These are phyloP conservation scores for Cuculus canorus DNA, from an alignment of 2,797 vertebrate species.

Conservation along the genomic window DNA sequence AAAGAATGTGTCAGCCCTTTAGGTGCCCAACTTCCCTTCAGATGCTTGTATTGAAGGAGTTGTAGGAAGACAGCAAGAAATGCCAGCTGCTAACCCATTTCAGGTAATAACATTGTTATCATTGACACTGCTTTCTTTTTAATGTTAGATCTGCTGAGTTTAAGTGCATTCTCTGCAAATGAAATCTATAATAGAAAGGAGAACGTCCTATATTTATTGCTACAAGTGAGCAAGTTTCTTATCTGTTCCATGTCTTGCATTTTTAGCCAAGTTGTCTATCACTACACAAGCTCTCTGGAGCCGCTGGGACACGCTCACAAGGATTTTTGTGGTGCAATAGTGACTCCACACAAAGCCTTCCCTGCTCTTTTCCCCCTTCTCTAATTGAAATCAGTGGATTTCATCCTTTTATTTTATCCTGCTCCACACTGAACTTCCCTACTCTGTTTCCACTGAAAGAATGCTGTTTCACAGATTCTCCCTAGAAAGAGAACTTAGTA, in stretches of 20 bases:
- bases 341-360: not conserved
- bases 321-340: not conserved
- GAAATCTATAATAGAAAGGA: not conserved
- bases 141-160: not conserved
- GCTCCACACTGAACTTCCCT: not conserved
- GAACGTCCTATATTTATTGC: not conserved
- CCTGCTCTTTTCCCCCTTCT: not conserved
- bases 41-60: not conserved
- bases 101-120: not conserved
- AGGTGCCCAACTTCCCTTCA: not conserved
- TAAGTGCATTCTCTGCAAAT: not conserved
- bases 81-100: not conserved
- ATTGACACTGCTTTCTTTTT: not conserved
- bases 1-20: rapidly evolving
- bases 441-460: not conserved
- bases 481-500: not conserved
- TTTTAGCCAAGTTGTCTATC: not conserved
- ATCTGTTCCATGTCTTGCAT: not conserved
- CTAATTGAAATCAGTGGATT: not conserved
- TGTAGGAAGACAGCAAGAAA: not conserved
- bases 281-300: not conserved
- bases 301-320: rapidly evolving
- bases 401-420: not conserved
- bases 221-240: not conserved
- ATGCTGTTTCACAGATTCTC: not conserved